These are phyloP conservation scores for Cordilura impudica DNA, from an alignment of 2,888 invertebrate species.

Conservation along the genomic window DNA sequence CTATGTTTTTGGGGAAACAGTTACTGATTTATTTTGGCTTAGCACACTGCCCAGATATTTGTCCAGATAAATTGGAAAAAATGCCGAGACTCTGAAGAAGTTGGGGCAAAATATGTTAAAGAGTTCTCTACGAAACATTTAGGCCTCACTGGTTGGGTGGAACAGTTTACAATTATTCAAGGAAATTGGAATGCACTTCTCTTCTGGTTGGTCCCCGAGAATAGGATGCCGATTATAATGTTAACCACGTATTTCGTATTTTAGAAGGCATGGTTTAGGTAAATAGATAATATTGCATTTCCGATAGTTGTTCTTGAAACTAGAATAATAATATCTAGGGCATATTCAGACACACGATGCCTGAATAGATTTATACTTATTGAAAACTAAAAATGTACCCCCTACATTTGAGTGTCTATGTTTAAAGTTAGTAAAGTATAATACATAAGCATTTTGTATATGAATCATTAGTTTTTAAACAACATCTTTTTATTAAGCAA, in stretches of 20 bases:
- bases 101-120: slow-evolving; percentile 91
- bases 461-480: not conserved
- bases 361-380: no score
- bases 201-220: slow-evolving; percentile 97
- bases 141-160: slow-evolving; percentile 93
- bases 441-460: slow-evolving; percentile 18
- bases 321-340: no score
- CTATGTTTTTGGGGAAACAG: slow-evolving; percentile 97
- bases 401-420: no score
- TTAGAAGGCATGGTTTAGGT: slow-evolving; percentile 83
- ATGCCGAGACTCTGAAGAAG: slow-evolving; percentile 92
- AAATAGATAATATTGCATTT: slow-evolving; percentile 44
- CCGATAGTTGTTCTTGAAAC: slow-evolving; percentile 4
- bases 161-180: slow-evolving; percentile 93
- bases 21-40: slow-evolving; percentile 98
- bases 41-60: slow-evolving; percentile 99
- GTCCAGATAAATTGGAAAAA: slow-evolving; percentile 99
- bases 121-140: slow-evolving; percentile 96
- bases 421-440: no score
- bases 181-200: slow-evolving; percentile 97
- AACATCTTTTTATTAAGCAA: no score
- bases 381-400: no score
- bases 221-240: slow-evolving; percentile 97
- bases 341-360: no score
- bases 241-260: slow-evolving; percentile 89